Evolutionary conservation across 92 coral and sea anemone species (phyloP).

Genomic region (Diadumene lineata): DNA sequence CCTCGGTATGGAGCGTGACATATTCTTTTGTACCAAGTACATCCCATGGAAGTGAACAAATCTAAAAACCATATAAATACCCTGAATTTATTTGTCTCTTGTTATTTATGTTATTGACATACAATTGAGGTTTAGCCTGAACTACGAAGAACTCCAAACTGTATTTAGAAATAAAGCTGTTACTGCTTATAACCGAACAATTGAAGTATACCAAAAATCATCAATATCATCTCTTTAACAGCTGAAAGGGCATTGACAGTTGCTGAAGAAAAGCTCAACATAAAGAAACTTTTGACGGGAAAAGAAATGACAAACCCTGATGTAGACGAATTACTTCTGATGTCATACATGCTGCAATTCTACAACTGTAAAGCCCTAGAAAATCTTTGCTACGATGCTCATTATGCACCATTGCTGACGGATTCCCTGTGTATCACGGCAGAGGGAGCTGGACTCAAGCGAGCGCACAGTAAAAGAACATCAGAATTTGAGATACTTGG

Average conservation of each 20-base stretch:
- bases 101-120: no score
- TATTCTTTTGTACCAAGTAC: no score
- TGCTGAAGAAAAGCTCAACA: conserved; percentile 70
- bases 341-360: conserved; percentile 85
- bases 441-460: conserved; percentile 74
- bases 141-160: no score
- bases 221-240: neutral
- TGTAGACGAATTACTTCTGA: conserved; percentile 79
- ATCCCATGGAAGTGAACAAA: no score
- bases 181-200: no score
- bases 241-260: conserved; percentile 58
- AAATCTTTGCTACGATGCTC: conserved; percentile 68
- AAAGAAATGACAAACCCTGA: conserved; percentile 71
- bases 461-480: conserved; percentile 67
- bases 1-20: no score
- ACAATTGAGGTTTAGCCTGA: no score
- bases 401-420: neutral
- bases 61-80: no score
- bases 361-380: conserved; percentile 62
- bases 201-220: no score
- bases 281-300: conserved; percentile 61
- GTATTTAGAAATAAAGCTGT: no score
- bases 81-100: no score
- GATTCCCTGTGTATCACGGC: conserved; percentile 41
- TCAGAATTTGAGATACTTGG: conserved; percentile 74